phyloP scores from a whole-genome alignment of 2,797 vertebrate species.

The Hyperoplus immaculatus region DNA sequence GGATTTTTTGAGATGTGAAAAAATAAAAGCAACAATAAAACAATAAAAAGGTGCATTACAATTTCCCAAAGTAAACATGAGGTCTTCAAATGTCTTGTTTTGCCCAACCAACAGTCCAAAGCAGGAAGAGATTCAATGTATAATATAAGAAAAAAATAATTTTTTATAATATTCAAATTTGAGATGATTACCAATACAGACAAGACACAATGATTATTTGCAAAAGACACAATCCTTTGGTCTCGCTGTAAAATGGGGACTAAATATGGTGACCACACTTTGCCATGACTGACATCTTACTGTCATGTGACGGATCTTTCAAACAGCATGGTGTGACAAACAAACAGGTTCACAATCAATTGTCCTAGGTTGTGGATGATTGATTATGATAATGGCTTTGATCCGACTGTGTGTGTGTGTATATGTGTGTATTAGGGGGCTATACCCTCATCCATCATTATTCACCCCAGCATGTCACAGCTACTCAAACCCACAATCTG shows the following conservation, averaged over 20 bases:
- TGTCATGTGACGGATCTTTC: neutral
- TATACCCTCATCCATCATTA: conserved; percentile 27
- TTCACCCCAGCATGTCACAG: conserved; percentile 15
- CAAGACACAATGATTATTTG: neutral
- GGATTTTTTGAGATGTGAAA: too few relatives aligned
- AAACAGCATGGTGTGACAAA: conserved; percentile 19
- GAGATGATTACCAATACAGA: neutral
- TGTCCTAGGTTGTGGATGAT: conserved; percentile 42
- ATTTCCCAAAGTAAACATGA: neutral
- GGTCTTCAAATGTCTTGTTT: neutral
- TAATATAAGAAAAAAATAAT: neutral
- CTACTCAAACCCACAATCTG: neutral
- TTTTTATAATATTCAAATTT: neutral
- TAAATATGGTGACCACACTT: neutral
- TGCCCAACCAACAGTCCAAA: neutral
- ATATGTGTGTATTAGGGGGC: neutral
- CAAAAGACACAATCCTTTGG: neutral
- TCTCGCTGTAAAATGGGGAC: neutral
- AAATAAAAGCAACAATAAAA: too few relatives aligned
- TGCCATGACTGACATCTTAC: neutral
- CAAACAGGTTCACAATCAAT: conserved; percentile 41
- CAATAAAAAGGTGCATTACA: neutral
- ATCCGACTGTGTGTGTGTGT: conserved; percentile 6
- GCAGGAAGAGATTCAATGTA: neutral
- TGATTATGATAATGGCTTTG: conserved; percentile 56